Evolutionary conservation across 2,113 vertebrate genomes (phyloP).

Genomic region (Labeo catla): DNA sequence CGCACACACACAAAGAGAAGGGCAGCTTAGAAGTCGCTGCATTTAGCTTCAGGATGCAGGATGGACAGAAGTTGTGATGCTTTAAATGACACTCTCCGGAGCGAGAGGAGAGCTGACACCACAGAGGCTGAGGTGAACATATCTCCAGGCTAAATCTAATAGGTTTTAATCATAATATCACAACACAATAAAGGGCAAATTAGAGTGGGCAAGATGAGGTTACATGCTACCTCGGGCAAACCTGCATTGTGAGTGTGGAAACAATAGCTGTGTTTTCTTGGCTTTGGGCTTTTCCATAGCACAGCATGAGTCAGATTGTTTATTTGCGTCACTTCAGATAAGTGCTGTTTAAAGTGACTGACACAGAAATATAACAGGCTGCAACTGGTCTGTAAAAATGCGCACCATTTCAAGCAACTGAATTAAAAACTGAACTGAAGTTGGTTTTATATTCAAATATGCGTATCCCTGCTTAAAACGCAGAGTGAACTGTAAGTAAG

Average conservation of each 20-base stretch:
- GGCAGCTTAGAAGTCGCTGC: slow-evolving; percentile 74
- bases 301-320: slow-evolving; percentile 20
- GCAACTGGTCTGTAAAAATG: slow-evolving; percentile 10
- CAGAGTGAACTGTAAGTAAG: not conserved
- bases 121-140: slow-evolving; percentile 23
- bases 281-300: slow-evolving; percentile 20
- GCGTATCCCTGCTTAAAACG: not conserved
- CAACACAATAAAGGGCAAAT: slow-evolving; percentile 31
- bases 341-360: slow-evolving; percentile 19
- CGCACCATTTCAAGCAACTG: not conserved
- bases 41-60: slow-evolving; percentile 44
- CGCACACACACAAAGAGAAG: slow-evolving; percentile 76
- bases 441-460: not conserved
- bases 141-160: slow-evolving; percentile 29
- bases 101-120: slow-evolving; percentile 9
- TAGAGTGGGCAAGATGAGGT: slow-evolving; percentile 34
- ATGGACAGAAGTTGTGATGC: slow-evolving; percentile 12
- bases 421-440: not conserved
- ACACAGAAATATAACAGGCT: slow-evolving; percentile 13
- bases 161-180: slow-evolving; percentile 32
- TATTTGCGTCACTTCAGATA: slow-evolving; percentile 32
- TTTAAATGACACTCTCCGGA: not conserved
- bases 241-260: slow-evolving; percentile 7
- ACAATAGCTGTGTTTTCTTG: slow-evolving; percentile 14
- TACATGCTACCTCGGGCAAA: slow-evolving; percentile 6